Base-by-base conservation (phyloP, 1,140 invertebrate genomes). In the Sitophilus oryzae region DNA sequence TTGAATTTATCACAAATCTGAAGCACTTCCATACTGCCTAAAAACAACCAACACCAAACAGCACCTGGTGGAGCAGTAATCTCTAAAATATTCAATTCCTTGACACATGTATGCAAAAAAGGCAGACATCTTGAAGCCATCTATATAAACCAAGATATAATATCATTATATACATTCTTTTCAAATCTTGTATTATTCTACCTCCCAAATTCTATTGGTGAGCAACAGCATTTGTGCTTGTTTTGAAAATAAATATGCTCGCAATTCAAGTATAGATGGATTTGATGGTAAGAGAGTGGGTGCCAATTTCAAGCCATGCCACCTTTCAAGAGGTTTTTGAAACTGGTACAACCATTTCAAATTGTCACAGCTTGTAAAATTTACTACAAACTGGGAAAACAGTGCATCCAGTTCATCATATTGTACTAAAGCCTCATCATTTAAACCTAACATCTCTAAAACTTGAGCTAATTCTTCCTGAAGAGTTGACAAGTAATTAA, bases 401-500 rank as follows among this genome's bases (percentile, higher is more conserved):
- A 97, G 79, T 47, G 94, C 94, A 79, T 97, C 94, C 61, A 97
- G 75, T 77, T 97, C 94, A 76, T 98, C 94, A 75, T 97, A 98
- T 67, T 97, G 94, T 41, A 97, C 87, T 53, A 98, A 74, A 19
- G 94, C 91, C 76, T 98, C 94, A 64, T 96, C 93, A 71, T 89
- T 85, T 42, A 98, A 75, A 52, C 91, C 91, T 55, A 98, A 74
- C 84, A 95, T 94, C 79, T 96, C 89, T 61, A 96, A 81, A 53
- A 93, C 89, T 77, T 96, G 91, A 44, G 93, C 94, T 60, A 98
- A 77, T 78, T 97, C 91, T 76, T 97, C 94, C 85, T 96, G 25
- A 60, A 62, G 42, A 52, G 23, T 14, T 23, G 30, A 22, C 44
- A 34, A 47, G 53, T 8, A 19, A 34, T 11, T 41, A 42, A 51